phyloP scores from a whole-genome alignment of 2,888 invertebrate genomes.

The Junonia oenone region DNA sequence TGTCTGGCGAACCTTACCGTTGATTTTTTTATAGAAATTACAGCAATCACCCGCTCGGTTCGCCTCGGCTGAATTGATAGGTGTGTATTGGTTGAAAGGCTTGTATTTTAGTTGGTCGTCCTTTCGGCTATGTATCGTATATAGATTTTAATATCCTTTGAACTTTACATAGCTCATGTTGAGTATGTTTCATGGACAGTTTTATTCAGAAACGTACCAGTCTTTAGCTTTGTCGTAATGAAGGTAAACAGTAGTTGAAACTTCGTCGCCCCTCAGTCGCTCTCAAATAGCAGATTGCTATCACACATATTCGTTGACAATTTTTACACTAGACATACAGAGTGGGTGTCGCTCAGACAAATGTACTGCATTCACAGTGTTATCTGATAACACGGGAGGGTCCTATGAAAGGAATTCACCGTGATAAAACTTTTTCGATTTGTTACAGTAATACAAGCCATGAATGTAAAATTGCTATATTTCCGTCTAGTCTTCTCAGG shows the following conservation, averaged over 20 bases:
- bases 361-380: conserved; percentile 69
- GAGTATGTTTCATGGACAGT: background rate
- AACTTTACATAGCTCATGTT: background rate
- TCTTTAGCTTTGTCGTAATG: conserved; percentile 5
- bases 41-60: conserved; percentile 65
- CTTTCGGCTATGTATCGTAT: background rate
- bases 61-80: conserved; percentile 65
- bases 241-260: conserved; percentile 20
- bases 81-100: conserved; percentile 39
- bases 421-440: conserved; percentile 70
- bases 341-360: conserved; percentile 70
- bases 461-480: conserved; percentile 64
- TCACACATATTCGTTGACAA: conserved; percentile 71
- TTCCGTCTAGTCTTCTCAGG: conserved; percentile 51
- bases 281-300: conserved; percentile 70
- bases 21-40: conserved; percentile 75
- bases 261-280: conserved; percentile 29
- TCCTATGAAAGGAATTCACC: conserved; percentile 60
- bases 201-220: conserved; percentile 7
- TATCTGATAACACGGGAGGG: conserved; percentile 73
- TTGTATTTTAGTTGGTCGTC: conserved; percentile 5
- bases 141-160: background rate
- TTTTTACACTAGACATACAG: conserved; percentile 71
- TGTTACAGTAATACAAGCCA: conserved; percentile 62
- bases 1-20: conserved; percentile 76